Evolutionary conservation across 2,113 vertebrate species (phyloP), one percentile per base, ranked within the genome.

Genomic region (Lynx canadensis): DNA sequence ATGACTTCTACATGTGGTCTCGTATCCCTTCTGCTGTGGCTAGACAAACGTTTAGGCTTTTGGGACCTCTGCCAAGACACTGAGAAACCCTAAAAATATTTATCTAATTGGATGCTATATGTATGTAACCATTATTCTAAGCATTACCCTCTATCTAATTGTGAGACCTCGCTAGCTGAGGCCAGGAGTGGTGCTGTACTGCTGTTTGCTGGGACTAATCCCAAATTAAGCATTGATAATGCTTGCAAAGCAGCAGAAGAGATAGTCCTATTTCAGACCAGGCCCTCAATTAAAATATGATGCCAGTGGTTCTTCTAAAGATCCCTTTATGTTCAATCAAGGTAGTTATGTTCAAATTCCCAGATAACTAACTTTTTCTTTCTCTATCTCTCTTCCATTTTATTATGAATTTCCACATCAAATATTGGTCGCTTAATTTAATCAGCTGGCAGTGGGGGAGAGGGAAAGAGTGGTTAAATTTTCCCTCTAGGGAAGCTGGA

Each of bases 341-440:
- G 25, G 82, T 41, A 84, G 48, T 45, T 90, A 84, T 7, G 0
- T 94, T 66, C 65, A 38, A 83, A 93, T 93, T 94, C 57, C 31
- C 57, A 38, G 7, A 63, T 81, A 73, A 91, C 18, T 80, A 68
- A 55, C 84, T 83, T 69, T 25, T 63, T 66, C 52, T n/a, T 45
- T 84, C 11, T 91, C 5, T 73, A 1, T 55, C 13, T 27, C 2
- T 55, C 50, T 96, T 96, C 63, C 91, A 92, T 92, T 71, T 95
- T 57, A 48, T 96, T 95, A 73, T 82, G 45, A 41, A 71, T 91
- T 91, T 97, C 9, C 23, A 16, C n/a, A n/a, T 93, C 71, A 38
- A 81, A 76, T 45, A 16, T 81, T 45, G 27, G 50, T 78, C 36
- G 60, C n/a, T 95, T 79, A 38, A 71, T 87, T 78, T 84, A 89